Evolutionary conservation across 1,140 invertebrate genomes (phyloP).

Genomic region (Drosophila sturtevanti): DNA sequence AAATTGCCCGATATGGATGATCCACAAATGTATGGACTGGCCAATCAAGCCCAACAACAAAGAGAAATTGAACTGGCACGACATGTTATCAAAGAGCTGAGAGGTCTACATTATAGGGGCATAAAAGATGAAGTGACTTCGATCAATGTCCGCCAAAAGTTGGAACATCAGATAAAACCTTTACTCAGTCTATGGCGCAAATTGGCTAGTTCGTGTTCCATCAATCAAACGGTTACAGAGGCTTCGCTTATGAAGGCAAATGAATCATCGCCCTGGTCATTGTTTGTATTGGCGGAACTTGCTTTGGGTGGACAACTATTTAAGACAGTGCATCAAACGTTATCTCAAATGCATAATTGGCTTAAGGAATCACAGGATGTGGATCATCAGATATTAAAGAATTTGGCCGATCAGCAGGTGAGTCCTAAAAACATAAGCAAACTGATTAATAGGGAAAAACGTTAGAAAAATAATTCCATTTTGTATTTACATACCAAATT

Average conservation of each 20-base stretch:
- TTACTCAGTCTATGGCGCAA: constrained; percentile 91
- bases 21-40: constrained; percentile 90
- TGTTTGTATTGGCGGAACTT: constrained; percentile 82
- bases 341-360: constrained; percentile 60
- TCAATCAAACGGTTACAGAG: constrained; percentile 50
- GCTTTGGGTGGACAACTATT: constrained; percentile 57
- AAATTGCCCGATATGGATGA: constrained; percentile 87
- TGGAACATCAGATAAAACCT: constrained; percentile 86
- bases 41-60: constrained; percentile 82
- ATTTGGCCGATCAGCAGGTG: constrained; percentile 85
- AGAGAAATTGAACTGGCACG: constrained; percentile 65
- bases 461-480: background rate
- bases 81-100: constrained; percentile 62
- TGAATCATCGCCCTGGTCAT: constrained; percentile 85
- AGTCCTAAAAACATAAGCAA: background rate
- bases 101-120: constrained; percentile 60
- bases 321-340: constrained; percentile 61
- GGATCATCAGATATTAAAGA: constrained; percentile 36
- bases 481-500: too few species aligned
- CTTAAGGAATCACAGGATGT: constrained; percentile 59
- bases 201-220: constrained; percentile 83
- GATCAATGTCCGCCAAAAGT: constrained; percentile 72
- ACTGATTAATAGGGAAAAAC: background rate
- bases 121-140: background rate
- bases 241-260: constrained; percentile 76